Base-by-base conservation (phyloP, 2,113 vertebrate genomes). In the Pseudonaja textilis region DNA sequence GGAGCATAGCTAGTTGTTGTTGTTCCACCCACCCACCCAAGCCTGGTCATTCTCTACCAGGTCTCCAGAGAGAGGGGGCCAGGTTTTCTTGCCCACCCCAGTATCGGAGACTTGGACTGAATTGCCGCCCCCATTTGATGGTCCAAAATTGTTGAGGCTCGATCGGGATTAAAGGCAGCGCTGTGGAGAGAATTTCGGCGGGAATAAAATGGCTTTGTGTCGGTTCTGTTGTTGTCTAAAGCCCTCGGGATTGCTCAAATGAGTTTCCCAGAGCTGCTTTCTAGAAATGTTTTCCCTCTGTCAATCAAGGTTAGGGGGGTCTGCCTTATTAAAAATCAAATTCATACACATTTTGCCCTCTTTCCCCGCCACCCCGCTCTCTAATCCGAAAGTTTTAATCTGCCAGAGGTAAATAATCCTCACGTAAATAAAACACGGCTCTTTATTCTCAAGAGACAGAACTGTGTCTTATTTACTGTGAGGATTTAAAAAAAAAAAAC, bases 361-460 rank as follows among this genome's bases (percentile, higher is more conserved):
- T 8, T 3, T 12, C 1, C 7, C 12, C 3, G n/a, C 42, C 0
- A 4, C 12, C 14, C 3, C 42, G 1, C 12, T 12, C 11, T 12
- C 25, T 3, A 42, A 42, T 7, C 74, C 14, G 10, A 34, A 74
- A 42, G 2, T 57, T 81, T 59, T 10, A n/a, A 45, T 87, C 22
- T 93, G 89, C 56, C 89, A 64, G 50, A 26, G 8, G 59, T 61
- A 61, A 61, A 10, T 61, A 10, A 61, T 61, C 25, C 59, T 61
- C 25, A 26, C 9, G 23, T 59, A 59, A 25, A 59, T 23, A 59
- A 59, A 8, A 59, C 9, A 61, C 57, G 59, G 3, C 9, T 20
- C 29, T 52, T 61, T n/a, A 29, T 9, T 69, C 74, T 56, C 50
- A 16, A 34, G 29, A 5, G 25, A 9, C 39, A 25, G 2, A 11